Base-by-base conservation (phyloP, 2,888 invertebrate species). In the Sesia apiformis region DNA sequence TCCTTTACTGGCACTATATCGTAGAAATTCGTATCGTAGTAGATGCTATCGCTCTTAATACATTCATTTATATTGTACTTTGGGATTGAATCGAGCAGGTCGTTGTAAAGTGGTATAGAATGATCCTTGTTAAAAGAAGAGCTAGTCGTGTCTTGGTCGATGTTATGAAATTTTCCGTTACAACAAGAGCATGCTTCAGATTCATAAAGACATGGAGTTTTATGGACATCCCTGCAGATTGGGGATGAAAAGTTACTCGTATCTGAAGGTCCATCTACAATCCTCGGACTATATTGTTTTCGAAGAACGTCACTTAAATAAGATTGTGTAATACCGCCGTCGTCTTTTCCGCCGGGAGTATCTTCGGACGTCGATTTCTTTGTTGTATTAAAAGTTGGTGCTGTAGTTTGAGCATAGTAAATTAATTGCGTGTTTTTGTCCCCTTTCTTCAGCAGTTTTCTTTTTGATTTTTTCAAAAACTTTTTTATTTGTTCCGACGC, bases 1-100 rank as follows among this genome's bases (percentile, higher is more conserved):
- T 87, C 86, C 63, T 74, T 86, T 3, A 87, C 86, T 2, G 87
- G 87, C 38, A 81, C 60, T 23, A 85, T 59, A 59, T 88, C 88
- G 52, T 85, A 85, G 41, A 76, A 66, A 54, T 74, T 78, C 3
- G 83, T 74, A 58, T 87, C 80, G 54, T 86, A 81, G 62, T 77
- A 83, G 43, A 63, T 56, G 39, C 66, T 65, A 8, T 64, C 67
- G 7, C 62, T 61, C 46, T 65, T 61, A 40, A 56, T 54, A 42
- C 63, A 49, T 49, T 49, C 8, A 23, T 23, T 23, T 23, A 23
- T 23, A 23, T 23, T 23, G 23, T 1, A 23, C 23, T 23, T 23
- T 23, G 23, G 23, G 23, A 23, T 50, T 8, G 6, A 8, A 46
- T 46, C 4, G 23, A 46, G 23, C 46, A 46, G 23, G 38, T 50